These are phyloP conservation scores for Allolobophora icterica DNA, from an alignment of 2,888 invertebrate species.

Conservation along the genomic window DNA sequence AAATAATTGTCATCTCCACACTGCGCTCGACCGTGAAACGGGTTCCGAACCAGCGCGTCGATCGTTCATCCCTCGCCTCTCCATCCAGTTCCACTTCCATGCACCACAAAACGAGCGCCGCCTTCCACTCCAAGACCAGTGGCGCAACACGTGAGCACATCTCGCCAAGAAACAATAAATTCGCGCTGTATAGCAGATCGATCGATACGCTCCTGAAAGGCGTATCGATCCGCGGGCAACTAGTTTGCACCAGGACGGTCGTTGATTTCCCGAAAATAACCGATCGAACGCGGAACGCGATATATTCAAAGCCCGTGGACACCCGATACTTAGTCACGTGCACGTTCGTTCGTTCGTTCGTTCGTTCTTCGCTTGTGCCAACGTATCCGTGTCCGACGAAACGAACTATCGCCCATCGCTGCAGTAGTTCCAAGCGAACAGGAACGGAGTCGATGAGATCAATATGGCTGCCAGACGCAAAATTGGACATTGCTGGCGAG, in stretches of 20 bases:
- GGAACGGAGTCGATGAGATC: background rate
- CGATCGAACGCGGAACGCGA: background rate
- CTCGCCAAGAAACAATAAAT: constrained; percentile 3
- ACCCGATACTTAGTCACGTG: background rate
- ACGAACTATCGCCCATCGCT: background rate
- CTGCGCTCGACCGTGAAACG: background rate
- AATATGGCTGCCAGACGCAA: background rate
- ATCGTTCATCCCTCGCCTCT: background rate
- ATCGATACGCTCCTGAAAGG: background rate
- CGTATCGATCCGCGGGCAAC: constrained; percentile 3
- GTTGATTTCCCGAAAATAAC: constrained; percentile 11
- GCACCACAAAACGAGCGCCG: background rate
- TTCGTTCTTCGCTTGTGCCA: background rate
- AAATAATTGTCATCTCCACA: background rate
- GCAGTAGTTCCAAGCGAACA: background rate
- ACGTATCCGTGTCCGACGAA: background rate
- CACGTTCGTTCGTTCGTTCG: background rate
- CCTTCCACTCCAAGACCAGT: background rate
- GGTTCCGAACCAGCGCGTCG: background rate
- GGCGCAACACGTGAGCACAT: background rate
- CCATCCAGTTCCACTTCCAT: background rate
- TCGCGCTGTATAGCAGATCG: constrained; percentile 13
- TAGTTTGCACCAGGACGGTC: background rate
- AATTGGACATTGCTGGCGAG: constrained; percentile 3
- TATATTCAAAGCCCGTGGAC: background rate